These are phyloP conservation scores for Scolopax bukidnonensis DNA, from an alignment of 2,797 vertebrate genomes.

Conservation along the genomic window DNA sequence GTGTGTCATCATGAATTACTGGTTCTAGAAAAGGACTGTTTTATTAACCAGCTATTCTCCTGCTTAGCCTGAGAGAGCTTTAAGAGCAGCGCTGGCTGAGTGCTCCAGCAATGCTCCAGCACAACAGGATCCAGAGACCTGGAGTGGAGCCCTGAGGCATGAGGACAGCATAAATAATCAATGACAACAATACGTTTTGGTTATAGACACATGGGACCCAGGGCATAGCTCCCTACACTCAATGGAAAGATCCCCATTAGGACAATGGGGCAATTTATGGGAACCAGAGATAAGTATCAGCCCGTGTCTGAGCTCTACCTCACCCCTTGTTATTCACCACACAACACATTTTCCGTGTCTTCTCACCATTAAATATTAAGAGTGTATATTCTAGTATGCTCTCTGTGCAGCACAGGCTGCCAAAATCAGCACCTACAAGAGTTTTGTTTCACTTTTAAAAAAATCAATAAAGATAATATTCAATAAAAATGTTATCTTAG, in stretches of 20 bases:
- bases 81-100: accelerated
- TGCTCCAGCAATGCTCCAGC: background rate
- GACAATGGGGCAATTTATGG: background rate
- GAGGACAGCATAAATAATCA: slow-evolving; percentile 11
- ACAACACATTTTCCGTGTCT: slow-evolving; percentile 73
- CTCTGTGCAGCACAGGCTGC: slow-evolving; percentile 38
- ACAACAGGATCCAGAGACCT: background rate
- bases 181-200: background rate
- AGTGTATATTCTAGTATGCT: slow-evolving; percentile 50
- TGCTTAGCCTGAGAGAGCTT: background rate
- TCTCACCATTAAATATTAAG: slow-evolving; percentile 74
- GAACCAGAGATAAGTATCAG: background rate
- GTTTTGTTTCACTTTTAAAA: slow-evolving; percentile 31
- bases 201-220: background rate
- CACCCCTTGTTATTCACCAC: slow-evolving; percentile 42
- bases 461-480: slow-evolving; percentile 51
- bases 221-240: background rate
- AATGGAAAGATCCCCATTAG: background rate
- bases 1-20: background rate
- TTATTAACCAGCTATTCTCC: background rate
- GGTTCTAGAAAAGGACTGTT: background rate
- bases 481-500: slow-evolving; percentile 35
- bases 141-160: background rate
- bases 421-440: slow-evolving; percentile 64
- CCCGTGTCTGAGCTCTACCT: background rate